Conservation (phyloP, 1,140 invertebrate genomes). For the Drosophila ohnishii region DNA sequence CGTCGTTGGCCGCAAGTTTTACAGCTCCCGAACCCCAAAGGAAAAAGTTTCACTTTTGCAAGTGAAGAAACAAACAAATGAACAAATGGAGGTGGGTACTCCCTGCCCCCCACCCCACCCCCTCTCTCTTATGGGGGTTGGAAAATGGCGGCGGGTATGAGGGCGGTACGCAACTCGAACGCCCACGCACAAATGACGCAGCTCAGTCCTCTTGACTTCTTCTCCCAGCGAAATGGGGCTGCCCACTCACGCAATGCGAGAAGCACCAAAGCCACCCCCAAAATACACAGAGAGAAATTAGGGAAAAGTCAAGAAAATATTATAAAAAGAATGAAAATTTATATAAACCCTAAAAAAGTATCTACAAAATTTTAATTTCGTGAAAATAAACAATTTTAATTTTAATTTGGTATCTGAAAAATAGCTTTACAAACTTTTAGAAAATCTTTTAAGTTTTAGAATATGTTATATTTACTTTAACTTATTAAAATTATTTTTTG, state of each 20-base stretch:
- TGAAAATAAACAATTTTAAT: no score
- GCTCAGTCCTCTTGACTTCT: slow-evolving; percentile 36
- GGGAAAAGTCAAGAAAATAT: not conserved
- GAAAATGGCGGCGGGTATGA: slow-evolving; percentile 16
- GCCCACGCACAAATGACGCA: slow-evolving; percentile 65
- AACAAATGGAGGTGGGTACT: slow-evolving; percentile 18
- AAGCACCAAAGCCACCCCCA: not conserved
- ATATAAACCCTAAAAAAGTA: not conserved
- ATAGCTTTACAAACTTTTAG: no score
- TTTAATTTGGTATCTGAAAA: no score
- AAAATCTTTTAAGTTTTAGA: not conserved
- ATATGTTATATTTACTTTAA: not conserved
- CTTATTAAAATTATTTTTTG: not conserved
- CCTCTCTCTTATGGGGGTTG: not conserved
- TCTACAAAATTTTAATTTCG: no score
- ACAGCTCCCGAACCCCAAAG: slow-evolving; percentile 27
- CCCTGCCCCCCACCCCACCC: not conserved
- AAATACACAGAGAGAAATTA: not conserved
- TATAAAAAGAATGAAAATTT: not conserved
- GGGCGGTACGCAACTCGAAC: slow-evolving; percentile 49
- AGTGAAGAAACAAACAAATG: slow-evolving; percentile 39
- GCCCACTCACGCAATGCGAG: slow-evolving; percentile 56
- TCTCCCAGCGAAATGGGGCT: slow-evolving; percentile 20
- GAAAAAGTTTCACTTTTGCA: slow-evolving; percentile 61
- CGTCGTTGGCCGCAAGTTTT: slow-evolving; percentile 47